phyloP scores from a whole-genome alignment of 2,113 vertebrate species.

The Tragelaphus imberbis region DNA sequence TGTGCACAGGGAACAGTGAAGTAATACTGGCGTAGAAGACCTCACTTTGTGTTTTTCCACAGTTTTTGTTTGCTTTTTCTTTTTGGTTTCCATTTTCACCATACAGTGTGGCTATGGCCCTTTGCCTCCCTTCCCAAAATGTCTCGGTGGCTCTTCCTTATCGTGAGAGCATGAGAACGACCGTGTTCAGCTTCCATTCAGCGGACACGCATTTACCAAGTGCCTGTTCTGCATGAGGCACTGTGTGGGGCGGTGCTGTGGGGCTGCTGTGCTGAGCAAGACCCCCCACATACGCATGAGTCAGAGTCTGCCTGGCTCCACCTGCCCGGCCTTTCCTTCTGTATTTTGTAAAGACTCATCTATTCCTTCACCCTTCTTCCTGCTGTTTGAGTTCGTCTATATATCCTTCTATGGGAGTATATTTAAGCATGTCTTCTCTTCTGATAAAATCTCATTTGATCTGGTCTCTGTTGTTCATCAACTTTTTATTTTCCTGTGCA shows the following conservation, averaged over 20 bases:
- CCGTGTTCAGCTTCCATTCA: conserved; percentile 3
- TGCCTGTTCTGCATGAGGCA: background rate
- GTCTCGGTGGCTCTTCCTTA: conserved; percentile 48
- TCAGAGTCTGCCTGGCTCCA: conserved; percentile 26
- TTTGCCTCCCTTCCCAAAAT: conserved; percentile 22
- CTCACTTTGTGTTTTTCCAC: conserved; percentile 7
- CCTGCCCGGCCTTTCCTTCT: background rate
- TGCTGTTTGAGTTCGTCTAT: background rate
- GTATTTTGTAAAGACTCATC: background rate
- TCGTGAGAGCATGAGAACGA: conserved; percentile 58
- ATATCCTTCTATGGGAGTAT: background rate
- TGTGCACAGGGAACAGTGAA: conserved; percentile 54
- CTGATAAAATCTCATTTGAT: conserved; percentile 31
- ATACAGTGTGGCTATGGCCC: background rate
- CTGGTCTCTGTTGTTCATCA: conserved; percentile 54
- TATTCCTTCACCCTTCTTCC: background rate
- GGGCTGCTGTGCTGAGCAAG: background rate
- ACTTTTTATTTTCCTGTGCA: background rate
- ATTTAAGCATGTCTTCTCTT: conserved; percentile 44
- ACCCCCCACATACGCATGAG: background rate
- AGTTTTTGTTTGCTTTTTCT: background rate
- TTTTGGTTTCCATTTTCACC: conserved; percentile 28
- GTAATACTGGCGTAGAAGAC: conserved; percentile 44
- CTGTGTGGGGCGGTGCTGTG: background rate
- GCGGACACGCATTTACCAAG: background rate